phyloP scores from a whole-genome alignment of 2,113 vertebrate genomes.

The Dipodomys stephensi region DNA sequence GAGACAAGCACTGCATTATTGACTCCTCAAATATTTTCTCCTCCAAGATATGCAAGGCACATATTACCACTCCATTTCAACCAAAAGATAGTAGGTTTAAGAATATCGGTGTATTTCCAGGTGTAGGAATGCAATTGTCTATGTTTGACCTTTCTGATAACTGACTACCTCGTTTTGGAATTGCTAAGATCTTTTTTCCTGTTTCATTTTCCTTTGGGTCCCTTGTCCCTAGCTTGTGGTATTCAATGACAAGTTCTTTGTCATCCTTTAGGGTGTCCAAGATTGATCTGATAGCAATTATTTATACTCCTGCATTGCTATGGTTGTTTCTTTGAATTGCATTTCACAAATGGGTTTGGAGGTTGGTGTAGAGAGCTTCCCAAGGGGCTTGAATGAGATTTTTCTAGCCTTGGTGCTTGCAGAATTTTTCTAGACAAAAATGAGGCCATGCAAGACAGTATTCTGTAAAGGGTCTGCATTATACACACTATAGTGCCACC shows the following conservation, averaged over 20 bases:
- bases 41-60: background rate
- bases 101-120: background rate
- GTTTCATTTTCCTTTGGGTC: background rate
- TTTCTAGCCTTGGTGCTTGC: background rate
- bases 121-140: background rate
- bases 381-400: background rate
- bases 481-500: background rate
- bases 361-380: background rate
- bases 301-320: background rate
- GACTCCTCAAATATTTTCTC: background rate
- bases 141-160: background rate
- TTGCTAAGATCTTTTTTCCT: background rate
- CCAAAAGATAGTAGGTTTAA: background rate
- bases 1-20: background rate
- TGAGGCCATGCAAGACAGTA: background rate
- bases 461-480: background rate
- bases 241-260: background rate
- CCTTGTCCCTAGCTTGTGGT: background rate
- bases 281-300: background rate
- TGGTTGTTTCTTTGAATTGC: background rate
- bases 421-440: background rate
- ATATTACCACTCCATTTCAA: background rate
- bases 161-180: background rate
- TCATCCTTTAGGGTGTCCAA: background rate
- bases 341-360: conserved; percentile 39